Evolutionary conservation across 1,140 invertebrate genomes (phyloP), one percentile per base, ranked within the genome.

Genomic region (Melitaea cinxia): DNA sequence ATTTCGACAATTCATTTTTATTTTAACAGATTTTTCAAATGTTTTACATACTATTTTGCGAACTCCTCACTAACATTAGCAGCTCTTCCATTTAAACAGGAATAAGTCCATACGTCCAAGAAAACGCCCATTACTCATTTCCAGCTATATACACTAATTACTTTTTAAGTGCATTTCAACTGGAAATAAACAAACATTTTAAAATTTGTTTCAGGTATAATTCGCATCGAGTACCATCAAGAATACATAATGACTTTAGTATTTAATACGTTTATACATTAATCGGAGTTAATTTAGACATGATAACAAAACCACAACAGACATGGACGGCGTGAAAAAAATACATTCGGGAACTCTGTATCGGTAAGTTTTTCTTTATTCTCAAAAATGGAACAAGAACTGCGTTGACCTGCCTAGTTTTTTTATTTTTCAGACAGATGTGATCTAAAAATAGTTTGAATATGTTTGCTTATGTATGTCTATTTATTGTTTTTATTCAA

Each of bases 321-420:
- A 73, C 66, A 90, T 90, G 88, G 88, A 90, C 75, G 81, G 86
- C 72, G 88, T 90, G 81, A 90, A 90, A 83, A 90, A 90, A 88
- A 87, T 90, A 78, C 88, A 90, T 58, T 87, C 88, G 57, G 88
- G 84, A 54, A 90, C 88, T 56, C 74, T 90, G 75, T 90, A 89
- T 76, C 83, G 88, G 88, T 90, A 61, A 90, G 86, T 88, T 35
- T 63, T 67, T 55, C 49, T 66, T 60, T 58, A 37, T 50, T 60
- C 28, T 67, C 58, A 26, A 58, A 68, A 68, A 47, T 68, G 49
- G 66, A 49, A 47, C 66, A 58, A 68, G 55, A 59, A 64, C 59
- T 47, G 42, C 60, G 60, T 68, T 68, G 67, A 69, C 67, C 67
- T 69, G 67, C 55, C 67, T 65, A 55, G 67, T 58, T 69, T 58